Conservation (phyloP, 2,797 vertebrate genomes). For the Tiaroga cobitis region DNA sequence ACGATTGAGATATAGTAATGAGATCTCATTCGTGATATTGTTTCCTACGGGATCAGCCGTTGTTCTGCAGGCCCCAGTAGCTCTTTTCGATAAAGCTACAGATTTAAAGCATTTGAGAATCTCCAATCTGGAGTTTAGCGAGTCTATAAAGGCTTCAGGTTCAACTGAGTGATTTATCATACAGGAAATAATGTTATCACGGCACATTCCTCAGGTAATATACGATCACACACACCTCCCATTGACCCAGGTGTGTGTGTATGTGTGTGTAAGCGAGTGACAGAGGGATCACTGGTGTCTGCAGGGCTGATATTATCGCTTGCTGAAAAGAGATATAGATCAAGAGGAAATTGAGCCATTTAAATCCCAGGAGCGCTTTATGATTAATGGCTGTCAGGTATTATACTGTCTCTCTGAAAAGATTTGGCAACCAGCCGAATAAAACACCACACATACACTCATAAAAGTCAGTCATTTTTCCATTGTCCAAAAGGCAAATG, state of each 20-base stretch:
- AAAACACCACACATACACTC: conserved; percentile 35
- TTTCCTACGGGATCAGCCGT: not conserved
- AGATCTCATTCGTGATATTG: not conserved
- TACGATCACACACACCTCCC: conserved; percentile 35
- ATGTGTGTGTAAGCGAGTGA: conserved; percentile 18
- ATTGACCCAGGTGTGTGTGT: conserved; percentile 41
- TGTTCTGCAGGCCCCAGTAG: not conserved
- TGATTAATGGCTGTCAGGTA: conserved; percentile 39
- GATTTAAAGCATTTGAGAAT: conserved; percentile 27
- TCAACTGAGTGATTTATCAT: conserved; percentile 40
- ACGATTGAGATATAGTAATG: not conserved
- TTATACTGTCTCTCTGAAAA: conserved; percentile 23
- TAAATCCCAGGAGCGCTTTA: conserved; percentile 37
- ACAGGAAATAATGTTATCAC: conserved; percentile 43
- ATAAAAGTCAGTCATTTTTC: conserved; percentile 22
- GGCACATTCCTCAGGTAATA: conserved; percentile 42
- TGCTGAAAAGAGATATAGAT: conserved; percentile 44
- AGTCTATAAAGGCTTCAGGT: conserved; percentile 36
- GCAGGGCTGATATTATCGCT: conserved; percentile 46
- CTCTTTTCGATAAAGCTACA: not conserved
- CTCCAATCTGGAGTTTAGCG: conserved; percentile 4
- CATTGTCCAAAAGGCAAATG: conserved; percentile 30
- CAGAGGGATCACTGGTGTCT: conserved; percentile 29
- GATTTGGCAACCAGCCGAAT: conserved; percentile 18
- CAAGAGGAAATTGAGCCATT: conserved; percentile 43